Conservation (phyloP, 2,797 vertebrate species). For the Clarias fuscus region DNA sequence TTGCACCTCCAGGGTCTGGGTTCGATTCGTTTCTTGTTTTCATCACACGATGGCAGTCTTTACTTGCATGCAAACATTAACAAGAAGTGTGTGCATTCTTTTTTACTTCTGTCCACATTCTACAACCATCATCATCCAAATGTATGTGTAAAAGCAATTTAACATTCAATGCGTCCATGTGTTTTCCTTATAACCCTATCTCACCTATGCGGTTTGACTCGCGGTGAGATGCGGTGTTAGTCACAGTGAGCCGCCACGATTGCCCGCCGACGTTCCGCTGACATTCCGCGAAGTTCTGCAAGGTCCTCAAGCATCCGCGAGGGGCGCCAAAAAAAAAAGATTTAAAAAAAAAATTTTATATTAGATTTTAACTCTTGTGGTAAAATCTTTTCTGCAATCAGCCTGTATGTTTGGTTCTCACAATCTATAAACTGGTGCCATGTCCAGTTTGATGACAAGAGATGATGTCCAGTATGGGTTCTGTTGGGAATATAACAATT, state of each 20-base stretch:
- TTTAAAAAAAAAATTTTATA: fast-evolving
- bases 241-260: too few species aligned
- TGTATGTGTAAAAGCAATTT: not conserved
- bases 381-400: not conserved
- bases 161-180: not conserved
- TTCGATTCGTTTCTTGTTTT: too few species aligned
- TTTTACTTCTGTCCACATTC: not conserved
- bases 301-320: not conserved
- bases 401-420: fast-evolving
- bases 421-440: not conserved
- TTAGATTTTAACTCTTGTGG: not conserved
- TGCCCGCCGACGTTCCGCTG: too few species aligned
- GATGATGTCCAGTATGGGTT: not conserved
- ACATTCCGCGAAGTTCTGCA: not conserved
- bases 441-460: not conserved
- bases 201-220: too few species aligned
- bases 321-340: too few species aligned
- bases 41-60: too few species aligned
- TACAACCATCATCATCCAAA: not conserved
- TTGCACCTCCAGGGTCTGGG: too few species aligned
- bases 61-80: too few species aligned
- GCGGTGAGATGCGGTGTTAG: too few species aligned
- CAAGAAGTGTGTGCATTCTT: too few species aligned
- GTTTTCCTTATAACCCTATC: not conserved
- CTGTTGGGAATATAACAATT: not conserved